Evolutionary conservation across 37 sponge, comb jelly and placozoan genomes (phyloP).

Genomic region (Spongia lamella): DNA sequence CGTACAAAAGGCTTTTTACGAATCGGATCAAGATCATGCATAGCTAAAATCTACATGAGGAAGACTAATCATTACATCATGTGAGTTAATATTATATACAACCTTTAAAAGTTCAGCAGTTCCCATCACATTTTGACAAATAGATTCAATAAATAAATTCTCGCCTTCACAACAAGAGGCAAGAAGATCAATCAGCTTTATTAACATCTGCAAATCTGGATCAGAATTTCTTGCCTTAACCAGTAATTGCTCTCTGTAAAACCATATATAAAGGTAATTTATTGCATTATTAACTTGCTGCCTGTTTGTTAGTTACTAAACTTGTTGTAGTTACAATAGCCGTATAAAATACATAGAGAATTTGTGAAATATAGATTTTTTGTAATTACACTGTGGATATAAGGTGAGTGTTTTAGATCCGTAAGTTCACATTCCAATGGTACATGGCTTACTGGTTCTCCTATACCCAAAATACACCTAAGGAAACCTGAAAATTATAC

Average conservation of each 20-base stretch:
- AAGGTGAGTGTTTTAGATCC: too few species aligned
- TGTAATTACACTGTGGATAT: too few species aligned
- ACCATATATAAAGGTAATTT: too few species aligned
- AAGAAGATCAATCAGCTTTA: constrained; percentile 62
- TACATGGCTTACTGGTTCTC: too few species aligned
- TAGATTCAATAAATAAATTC: constrained; percentile 70
- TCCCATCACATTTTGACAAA: constrained; percentile 74
- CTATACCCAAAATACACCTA: too few species aligned
- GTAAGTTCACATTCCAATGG: too few species aligned
- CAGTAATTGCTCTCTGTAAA: too few species aligned
- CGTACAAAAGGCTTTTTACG: constrained; percentile 70
- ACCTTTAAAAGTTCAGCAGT: constrained; percentile 35
- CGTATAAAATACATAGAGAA: too few species aligned
- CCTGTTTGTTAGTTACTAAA: too few species aligned
- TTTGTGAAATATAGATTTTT: too few species aligned
- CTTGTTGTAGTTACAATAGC: neutral
- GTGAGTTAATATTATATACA: neutral
- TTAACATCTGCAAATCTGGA: constrained; percentile 33
- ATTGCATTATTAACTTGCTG: too few species aligned
- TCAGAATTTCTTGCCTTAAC: neutral
- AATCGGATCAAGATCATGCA: constrained; percentile 13
- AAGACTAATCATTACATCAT: constrained; percentile 7
- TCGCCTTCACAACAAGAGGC: constrained; percentile 79
- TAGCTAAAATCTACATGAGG: constrained; percentile 19
- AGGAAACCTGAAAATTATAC: too few species aligned